Evolutionary conservation across 2,888 invertebrate genomes (phyloP), one percentile per base, ranked within the genome.

Genomic region (Myopa tessellatipennis): DNA sequence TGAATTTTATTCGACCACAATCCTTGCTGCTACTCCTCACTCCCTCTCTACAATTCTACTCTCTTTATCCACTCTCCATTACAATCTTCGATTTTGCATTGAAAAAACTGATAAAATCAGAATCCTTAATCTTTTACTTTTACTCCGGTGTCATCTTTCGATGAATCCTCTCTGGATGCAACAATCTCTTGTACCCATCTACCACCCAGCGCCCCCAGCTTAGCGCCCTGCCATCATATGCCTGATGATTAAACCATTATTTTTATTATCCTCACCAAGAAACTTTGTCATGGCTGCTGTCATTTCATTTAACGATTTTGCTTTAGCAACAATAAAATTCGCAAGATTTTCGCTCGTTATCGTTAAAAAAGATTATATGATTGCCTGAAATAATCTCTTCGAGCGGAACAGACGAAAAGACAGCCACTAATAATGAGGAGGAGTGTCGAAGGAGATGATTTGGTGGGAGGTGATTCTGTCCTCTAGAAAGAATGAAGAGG

Each of bases 241-340:
- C 26, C n/a, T 36, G 36, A 34, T 63, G 36, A 63, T 63, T 63
- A 36, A 26, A 63, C 36, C 36, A 26, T 63, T n/a, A 63, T 63
- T 45, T 0, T 45, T 45, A 3, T 45, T 10, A 26, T 26, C 26
- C 61, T 61, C 61, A 10, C 34, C 61, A 34, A 3, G 45, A 45
- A 36, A 34, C 70, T 52, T 55, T 70, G 70, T 70, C 70, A 55
- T 70, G 36, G n/a, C 26, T 52, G 52, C 55, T 70, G 52, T 70
- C 55, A 8, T 34, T 52, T 70, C 18, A 16, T 12, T 34, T 36
- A 55, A 70, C 70, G 70, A 70, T 70, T 55, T 34, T 52, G 26
- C 18, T 55, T 40, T 4, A 63, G 34, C 34, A 10, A 34, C 5
- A 70, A 16, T 16, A 26, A 55, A 36, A 70, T 70, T 55, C 14